Percentiles rank a stretch among this genome's conserved stretches.
Evolutionary conservation across 2,797 vertebrate species (phyloP).

Genomic region (Phrynocephalus forsythii): DNA sequence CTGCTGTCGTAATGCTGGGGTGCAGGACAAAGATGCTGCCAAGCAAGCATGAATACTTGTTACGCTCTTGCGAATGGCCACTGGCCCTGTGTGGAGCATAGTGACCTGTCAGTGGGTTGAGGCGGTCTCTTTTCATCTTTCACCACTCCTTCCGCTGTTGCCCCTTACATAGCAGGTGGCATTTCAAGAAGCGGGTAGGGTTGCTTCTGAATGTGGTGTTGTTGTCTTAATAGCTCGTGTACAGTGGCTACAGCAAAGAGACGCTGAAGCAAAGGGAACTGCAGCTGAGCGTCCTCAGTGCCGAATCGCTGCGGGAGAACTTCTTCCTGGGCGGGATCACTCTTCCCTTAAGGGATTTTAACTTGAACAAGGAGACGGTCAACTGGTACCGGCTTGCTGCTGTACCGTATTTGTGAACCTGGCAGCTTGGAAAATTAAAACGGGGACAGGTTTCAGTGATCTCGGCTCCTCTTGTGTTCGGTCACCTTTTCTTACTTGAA

Average conservation of each 20-base stretch:
- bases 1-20: neutral
- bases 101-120: neutral
- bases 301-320: constrained; percentile 96
- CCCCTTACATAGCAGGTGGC: no score
- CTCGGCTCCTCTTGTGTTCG: constrained; percentile 51
- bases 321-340: constrained; percentile 95
- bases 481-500: constrained; percentile 75
- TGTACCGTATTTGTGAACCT: constrained; percentile 85
- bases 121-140: neutral
- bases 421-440: constrained; percentile 45
- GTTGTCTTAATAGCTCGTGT: constrained; percentile 86
- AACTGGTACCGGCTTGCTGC: constrained; percentile 95
- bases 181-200: constrained; percentile 10
- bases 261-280: constrained; percentile 91
- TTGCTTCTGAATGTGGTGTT: neutral
- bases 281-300: constrained; percentile 95
- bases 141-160: no score
- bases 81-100: neutral
- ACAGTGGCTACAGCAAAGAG: constrained; percentile 94
- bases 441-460: constrained; percentile 38
- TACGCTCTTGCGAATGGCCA: neutral
- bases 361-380: constrained; percentile 95
- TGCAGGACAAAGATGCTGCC: neutral
- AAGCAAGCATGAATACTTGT: neutral
- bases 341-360: constrained; percentile 95